These are phyloP conservation scores for Acanthosoma haemorrhoidale DNA, from an alignment of 2,888 invertebrate species.

Conservation along the genomic window DNA sequence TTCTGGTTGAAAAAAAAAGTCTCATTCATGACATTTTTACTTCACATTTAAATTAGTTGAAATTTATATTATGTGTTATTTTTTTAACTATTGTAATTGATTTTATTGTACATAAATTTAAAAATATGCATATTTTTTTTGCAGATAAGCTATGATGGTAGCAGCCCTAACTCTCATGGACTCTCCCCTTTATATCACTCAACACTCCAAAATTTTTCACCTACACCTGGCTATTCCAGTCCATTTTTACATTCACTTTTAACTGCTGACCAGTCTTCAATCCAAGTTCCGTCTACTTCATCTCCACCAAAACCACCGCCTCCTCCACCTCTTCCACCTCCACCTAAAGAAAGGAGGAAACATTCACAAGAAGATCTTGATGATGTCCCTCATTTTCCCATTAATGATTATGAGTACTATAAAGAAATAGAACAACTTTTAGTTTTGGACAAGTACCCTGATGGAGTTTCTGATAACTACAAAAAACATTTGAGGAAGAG, in stretches of 20 bases:
- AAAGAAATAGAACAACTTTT: conserved; percentile 38
- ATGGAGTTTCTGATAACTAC: conserved; percentile 37
- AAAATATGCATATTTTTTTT: no score
- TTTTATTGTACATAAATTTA: no score
- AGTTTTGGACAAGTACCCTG: conserved; percentile 30
- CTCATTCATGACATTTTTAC: no score
- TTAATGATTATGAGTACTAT: conserved; percentile 38
- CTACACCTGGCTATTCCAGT: not conserved
- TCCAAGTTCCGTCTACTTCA: not conserved
- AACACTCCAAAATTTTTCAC: not conserved
- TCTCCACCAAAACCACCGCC: not conserved
- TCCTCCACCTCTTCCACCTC: conserved; percentile 13
- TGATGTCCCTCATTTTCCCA: conserved; percentile 36
- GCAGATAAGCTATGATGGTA: conserved; percentile 35
- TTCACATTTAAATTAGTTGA: no score
- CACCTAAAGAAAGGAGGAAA: not conserved
- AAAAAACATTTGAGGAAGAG: conserved; percentile 36
- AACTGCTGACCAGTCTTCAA: not conserved
- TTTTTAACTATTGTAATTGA: no score
- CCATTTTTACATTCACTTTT: conserved; percentile 1
- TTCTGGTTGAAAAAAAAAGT: no score
- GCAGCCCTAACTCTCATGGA: conserved; percentile 20
- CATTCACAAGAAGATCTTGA: not conserved
- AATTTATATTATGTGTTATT: no score
- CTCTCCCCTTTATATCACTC: conserved; percentile 3